Evolutionary conservation across 2,113 vertebrate species (phyloP).

Genomic region (Machaerirhynchus nigripectus): DNA sequence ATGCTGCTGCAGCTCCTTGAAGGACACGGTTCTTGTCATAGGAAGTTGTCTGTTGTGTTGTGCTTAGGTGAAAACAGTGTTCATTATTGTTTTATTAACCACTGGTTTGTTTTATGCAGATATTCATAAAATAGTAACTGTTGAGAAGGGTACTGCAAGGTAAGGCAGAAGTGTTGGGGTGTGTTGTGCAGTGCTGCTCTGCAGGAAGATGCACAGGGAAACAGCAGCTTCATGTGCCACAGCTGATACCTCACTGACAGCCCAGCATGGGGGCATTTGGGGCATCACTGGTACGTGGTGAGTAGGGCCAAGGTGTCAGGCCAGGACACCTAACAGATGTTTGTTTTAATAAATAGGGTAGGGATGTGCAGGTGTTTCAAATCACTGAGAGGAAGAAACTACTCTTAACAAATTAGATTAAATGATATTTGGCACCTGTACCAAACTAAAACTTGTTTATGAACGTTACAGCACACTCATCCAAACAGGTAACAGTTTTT

Average conservation of each 20-base stretch:
- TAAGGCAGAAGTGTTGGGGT: not conserved
- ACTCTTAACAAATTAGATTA: not conserved
- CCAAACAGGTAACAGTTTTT: not conserved
- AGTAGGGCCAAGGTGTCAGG: not conserved
- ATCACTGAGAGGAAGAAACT: not conserved
- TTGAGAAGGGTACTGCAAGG: not conserved
- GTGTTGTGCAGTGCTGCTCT: not conserved
- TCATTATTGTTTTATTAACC: not conserved
- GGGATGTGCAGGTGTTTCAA: not conserved
- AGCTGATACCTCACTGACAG: not conserved
- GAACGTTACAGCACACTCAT: not conserved
- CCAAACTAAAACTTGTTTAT: not conserved
- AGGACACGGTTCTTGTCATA: not conserved
- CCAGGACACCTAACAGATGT: not conserved
- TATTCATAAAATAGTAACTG: not conserved
- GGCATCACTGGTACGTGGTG: not conserved
- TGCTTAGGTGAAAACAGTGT: not conserved
- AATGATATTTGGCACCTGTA: not conserved
- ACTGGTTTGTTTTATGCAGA: not conserved
- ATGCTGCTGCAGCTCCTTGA: not conserved
- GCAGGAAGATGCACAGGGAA: not conserved
- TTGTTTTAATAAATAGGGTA: not conserved
- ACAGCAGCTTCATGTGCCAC: not conserved
- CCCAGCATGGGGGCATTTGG: too few species aligned
- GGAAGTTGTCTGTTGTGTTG: not conserved